Evolutionary conservation across 2,113 vertebrate genomes (phyloP), one percentile per base, ranked within the genome.

Genomic region (Benitochromis conjunctus): DNA sequence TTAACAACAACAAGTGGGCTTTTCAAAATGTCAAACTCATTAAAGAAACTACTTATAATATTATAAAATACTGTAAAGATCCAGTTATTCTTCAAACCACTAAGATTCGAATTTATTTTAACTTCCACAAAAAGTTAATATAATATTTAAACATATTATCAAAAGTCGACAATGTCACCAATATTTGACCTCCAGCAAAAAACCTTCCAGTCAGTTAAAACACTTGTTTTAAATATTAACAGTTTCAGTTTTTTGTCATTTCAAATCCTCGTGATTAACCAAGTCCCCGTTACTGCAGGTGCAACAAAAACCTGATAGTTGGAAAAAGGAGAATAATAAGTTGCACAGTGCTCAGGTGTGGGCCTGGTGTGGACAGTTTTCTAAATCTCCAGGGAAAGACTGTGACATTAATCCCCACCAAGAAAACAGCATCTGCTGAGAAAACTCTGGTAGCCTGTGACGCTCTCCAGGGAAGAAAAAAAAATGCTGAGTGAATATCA

Each of bases 331-430:
- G 38, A 14, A 51, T 64, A 41, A 31, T 34, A 69, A 55, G 31
- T 8, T 7, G 26, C 79, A 69, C 55, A 66, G 62, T 3, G 26
- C 57, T 80, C 12, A 31, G 16, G 0, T 31, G 16, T 43, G 29
- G 18, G 43, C 36, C 84, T 57, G 82, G 11, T 34, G 81, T 51
- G 87, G 83, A 86, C 82, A 87, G 87, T 84, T 82, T 56, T 85
- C 64, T 24, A 81, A 57, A 83, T 86, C 89, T 84, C 34, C 0
- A 4, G 80, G 88, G 84, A 90, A 57, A 87, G 66, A 89, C 83
- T 69, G 71, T 14, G 80, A 83, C 79, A 93, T 92, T 83, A 83
- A 86, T 93, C 85, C 91, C 5, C n/a, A n/a, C 29, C 14, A 82
- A 91, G 84, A 88, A 87, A 90, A 85, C 83, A 66, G 81, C 79